phyloP scores from a whole-genome alignment of 2,797 vertebrate genomes.

The Mareca penelope region DNA sequence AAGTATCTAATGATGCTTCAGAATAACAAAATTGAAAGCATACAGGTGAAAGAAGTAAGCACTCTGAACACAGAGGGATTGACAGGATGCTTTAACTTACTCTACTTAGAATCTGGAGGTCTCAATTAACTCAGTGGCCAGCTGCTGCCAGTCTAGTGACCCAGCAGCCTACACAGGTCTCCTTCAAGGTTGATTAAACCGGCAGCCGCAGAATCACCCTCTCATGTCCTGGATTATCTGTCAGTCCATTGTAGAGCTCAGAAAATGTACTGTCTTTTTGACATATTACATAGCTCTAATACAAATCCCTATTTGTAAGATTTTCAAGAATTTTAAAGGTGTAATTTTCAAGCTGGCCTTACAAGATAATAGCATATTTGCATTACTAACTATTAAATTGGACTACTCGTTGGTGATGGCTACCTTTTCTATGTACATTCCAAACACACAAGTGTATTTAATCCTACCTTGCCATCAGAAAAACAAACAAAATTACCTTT shows the following conservation, averaged over 20 bases:
- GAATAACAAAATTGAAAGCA: neutral
- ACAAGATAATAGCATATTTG: neutral
- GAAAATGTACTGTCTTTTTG: neutral
- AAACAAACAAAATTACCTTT: neutral
- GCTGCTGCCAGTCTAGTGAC: neutral
- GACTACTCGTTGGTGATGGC: neutral
- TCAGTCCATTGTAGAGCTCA: neutral
- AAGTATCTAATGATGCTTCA: neutral
- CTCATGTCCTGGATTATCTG: neutral
- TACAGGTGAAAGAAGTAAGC: neutral
- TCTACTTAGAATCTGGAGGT: neutral
- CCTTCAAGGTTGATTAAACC: neutral
- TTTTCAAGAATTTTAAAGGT: neutral
- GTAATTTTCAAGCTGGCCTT: neutral
- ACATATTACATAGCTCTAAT: neutral
- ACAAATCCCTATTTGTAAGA: neutral
- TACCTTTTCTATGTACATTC: neutral
- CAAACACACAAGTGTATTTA: neutral
- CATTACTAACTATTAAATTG: neutral
- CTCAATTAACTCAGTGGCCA: neutral
- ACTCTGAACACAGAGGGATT: neutral
- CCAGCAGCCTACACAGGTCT: neutral
- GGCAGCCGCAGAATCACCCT: neutral
- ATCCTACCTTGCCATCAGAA: neutral
- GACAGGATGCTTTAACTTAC: neutral